Evolutionary conservation across 2,797 vertebrate species (phyloP).

Genomic region (Cynopterus sphinx): DNA sequence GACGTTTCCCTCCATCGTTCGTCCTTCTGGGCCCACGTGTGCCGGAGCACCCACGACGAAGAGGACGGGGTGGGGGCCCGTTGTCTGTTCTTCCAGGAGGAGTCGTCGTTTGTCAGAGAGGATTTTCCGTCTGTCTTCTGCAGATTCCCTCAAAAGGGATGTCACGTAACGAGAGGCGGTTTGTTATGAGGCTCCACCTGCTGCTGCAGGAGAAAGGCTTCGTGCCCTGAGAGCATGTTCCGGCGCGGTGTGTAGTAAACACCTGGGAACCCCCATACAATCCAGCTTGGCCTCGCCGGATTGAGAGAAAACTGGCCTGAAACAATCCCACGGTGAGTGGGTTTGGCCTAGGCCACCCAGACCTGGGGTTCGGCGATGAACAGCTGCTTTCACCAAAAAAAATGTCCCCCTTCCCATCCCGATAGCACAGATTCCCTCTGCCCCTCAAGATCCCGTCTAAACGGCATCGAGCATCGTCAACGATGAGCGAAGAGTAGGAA

Average conservation of each 20-base stretch:
- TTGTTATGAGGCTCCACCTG: not conserved
- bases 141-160: not conserved
- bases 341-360: not conserved
- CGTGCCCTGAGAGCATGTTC: not conserved
- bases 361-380: not conserved
- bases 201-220: not conserved
- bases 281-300: not conserved
- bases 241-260: not conserved
- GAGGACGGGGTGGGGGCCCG: not conserved
- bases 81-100: not conserved
- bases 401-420: not conserved
- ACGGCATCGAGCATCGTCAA: not conserved
- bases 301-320: not conserved
- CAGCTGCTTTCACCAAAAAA: not conserved
- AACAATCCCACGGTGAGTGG: not conserved
- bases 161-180: not conserved
- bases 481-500: fast-evolving
- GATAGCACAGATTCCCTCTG: not conserved
- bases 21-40: not conserved
- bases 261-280: not conserved
- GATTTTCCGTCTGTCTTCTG: not conserved
- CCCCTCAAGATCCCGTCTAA: not conserved
- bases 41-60: not conserved
- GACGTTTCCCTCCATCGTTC: not conserved
- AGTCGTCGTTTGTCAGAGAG: not conserved